Conservation (phyloP, 2,888 invertebrate genomes). For the Drosophila melanocephala region DNA sequence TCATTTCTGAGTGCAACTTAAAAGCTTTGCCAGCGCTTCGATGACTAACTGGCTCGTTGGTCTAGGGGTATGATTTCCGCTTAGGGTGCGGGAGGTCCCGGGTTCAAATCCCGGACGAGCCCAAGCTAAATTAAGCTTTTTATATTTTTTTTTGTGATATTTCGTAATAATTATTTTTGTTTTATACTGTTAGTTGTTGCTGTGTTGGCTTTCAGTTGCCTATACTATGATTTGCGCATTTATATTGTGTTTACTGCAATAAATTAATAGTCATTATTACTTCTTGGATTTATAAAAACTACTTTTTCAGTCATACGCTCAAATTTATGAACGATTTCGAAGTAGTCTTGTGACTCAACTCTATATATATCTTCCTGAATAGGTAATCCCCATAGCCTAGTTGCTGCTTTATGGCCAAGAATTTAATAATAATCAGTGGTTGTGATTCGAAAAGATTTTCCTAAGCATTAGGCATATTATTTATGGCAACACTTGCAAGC, state of each 20-base stretch:
- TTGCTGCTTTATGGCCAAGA: slow-evolving; percentile 62
- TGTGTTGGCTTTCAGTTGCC: no score
- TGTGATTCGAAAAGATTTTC: slow-evolving; percentile 62
- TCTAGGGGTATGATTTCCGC: slow-evolving; percentile 86
- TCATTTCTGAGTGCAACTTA: slow-evolving; percentile 13
- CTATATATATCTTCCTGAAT: slow-evolving; percentile 15
- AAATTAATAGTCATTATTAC: not conserved
- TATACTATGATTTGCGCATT: not conserved
- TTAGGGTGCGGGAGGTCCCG: slow-evolving; percentile 86
- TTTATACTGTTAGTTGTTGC: not conserved
- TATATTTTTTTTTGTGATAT: slow-evolving; percentile 7
- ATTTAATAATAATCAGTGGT: slow-evolving; percentile 71
- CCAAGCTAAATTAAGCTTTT: slow-evolving; percentile 56
- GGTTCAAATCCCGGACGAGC: slow-evolving; percentile 86
- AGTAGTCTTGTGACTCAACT: slow-evolving; percentile 44
- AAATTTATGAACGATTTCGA: slow-evolving; percentile 33
- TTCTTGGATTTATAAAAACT: not conserved
- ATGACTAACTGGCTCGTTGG: slow-evolving; percentile 82
- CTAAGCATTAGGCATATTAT: slow-evolving; percentile 29
- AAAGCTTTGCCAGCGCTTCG: not conserved
- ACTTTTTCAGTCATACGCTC: not conserved
- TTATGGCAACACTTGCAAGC: slow-evolving; percentile 44
- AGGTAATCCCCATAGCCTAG: slow-evolving; percentile 31
- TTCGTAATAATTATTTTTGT: not conserved
- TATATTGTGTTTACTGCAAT: not conserved